Percentiles rank a stretch among this genome's conserved stretches.
Conservation (phyloP, 1,140 invertebrate species). For the Procambarus virginalis region DNA sequence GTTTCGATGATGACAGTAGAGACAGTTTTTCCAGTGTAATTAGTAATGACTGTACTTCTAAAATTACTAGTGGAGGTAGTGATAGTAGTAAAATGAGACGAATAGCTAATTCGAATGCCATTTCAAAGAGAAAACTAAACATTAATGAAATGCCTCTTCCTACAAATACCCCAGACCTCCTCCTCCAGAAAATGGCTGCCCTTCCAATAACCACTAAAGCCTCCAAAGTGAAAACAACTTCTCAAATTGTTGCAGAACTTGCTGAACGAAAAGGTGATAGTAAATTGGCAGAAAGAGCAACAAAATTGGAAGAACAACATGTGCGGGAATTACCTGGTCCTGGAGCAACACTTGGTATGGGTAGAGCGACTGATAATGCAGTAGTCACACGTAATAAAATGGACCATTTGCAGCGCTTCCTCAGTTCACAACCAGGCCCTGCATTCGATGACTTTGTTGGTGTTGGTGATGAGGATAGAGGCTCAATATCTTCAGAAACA, state of each 20-base stretch:
- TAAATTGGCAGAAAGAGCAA: conserved; percentile 63
- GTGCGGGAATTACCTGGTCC: conserved; percentile 45
- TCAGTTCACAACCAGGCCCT: conserved; percentile 74
- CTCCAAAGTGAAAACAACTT: conserved; percentile 86
- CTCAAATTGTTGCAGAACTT: conserved; percentile 85
- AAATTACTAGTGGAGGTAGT: conserved; percentile 49
- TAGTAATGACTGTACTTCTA: conserved; percentile 63
- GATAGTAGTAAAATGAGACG: conserved; percentile 49
- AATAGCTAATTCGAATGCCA: conserved; percentile 36
- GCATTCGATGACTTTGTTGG: conserved; percentile 53
- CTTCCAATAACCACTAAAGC: conserved; percentile 43
- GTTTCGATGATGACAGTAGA: conserved; percentile 71
- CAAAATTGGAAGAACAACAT: conserved; percentile 62
- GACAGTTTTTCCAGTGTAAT: conserved; percentile 71
- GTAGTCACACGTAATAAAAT: conserved; percentile 75
- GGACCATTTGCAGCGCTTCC: conserved; percentile 78
- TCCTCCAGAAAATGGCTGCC: conserved; percentile 64
- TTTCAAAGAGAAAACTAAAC: conserved; percentile 48
- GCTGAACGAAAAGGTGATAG: conserved; percentile 74
- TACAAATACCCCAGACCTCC: conserved; percentile 40
- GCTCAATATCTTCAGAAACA: conserved; percentile 72
- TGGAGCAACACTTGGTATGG: conserved; percentile 65
- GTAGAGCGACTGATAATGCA: conserved; percentile 52
- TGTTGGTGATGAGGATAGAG: conserved; percentile 50
- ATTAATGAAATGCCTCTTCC: conserved; percentile 3